phyloP scores from a whole-genome alignment of 2,113 vertebrate species.

The Casuarius casuarius region DNA sequence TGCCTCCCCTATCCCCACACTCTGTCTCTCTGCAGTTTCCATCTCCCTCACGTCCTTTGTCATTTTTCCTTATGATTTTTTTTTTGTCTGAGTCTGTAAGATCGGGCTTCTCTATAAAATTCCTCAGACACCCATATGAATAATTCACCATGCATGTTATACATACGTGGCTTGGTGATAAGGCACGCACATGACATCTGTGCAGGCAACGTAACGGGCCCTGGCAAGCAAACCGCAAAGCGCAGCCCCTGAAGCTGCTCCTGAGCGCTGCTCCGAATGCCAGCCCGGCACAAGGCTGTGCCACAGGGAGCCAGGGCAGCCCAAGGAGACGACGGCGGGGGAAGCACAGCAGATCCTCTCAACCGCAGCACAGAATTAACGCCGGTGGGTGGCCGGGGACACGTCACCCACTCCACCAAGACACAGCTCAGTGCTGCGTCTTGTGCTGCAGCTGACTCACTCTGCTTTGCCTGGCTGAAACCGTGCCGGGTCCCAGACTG shows the following conservation, averaged over 20 bases:
- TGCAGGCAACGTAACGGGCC: background rate
- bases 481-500: accelerated
- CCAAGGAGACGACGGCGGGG: background rate
- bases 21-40: background rate
- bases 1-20: background rate
- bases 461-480: background rate
- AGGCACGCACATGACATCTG: accelerated
- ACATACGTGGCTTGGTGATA: background rate
- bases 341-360: background rate
- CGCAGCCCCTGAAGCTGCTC: background rate
- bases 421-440: background rate
- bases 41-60: background rate
- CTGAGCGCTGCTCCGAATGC: accelerated
- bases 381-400: background rate
- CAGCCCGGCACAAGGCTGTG: accelerated
- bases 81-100: background rate
- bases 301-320: background rate
- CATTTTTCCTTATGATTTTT: background rate
- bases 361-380: background rate
- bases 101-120: background rate
- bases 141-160: accelerated
- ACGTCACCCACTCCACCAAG: background rate
- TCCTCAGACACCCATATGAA: background rate
- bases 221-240: background rate
- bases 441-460: background rate